phyloP scores from a whole-genome alignment of 2,113 vertebrate genomes.

The Melanerpes formicivorus region DNA sequence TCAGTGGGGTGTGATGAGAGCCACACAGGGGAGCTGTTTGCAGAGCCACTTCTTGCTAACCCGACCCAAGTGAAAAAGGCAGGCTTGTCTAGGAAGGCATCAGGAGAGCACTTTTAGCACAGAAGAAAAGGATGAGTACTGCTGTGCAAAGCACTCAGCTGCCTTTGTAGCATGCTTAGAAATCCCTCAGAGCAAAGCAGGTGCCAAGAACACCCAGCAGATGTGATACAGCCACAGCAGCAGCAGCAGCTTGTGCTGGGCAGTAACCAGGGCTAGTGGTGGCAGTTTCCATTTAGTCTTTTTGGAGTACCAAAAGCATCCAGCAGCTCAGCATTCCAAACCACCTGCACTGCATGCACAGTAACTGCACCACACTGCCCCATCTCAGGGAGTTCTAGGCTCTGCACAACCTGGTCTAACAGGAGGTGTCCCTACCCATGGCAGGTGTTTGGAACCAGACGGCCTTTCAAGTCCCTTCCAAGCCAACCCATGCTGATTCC shows the following conservation, averaged over 20 bases:
- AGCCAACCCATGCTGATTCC: background rate
- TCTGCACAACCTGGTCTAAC: background rate
- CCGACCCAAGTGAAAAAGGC: background rate
- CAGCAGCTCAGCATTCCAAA: background rate
- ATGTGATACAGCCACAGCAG: fast-evolving
- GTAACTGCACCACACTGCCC: background rate
- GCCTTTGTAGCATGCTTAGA: too few species aligned
- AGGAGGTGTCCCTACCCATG: background rate
- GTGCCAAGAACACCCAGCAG: background rate
- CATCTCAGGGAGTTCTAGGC: background rate
- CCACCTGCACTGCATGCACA: background rate
- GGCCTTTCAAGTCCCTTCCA: background rate
- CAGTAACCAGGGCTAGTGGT: too few species aligned
- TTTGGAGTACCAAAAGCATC: background rate
- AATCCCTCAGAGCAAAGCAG: background rate
- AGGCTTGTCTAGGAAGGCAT: background rate
- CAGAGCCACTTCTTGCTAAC: background rate
- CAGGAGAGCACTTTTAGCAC: background rate
- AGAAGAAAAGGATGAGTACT: background rate
- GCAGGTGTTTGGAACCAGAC: background rate
- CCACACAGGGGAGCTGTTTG: background rate
- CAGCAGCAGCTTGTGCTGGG: fast-evolving
- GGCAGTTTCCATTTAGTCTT: background rate
- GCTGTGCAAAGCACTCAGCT: background rate
- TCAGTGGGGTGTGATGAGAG: background rate